These are phyloP conservation scores for Leptinotarsa peninsularis DNA, from an alignment of 2,888 invertebrate species.

Conservation along the genomic window DNA sequence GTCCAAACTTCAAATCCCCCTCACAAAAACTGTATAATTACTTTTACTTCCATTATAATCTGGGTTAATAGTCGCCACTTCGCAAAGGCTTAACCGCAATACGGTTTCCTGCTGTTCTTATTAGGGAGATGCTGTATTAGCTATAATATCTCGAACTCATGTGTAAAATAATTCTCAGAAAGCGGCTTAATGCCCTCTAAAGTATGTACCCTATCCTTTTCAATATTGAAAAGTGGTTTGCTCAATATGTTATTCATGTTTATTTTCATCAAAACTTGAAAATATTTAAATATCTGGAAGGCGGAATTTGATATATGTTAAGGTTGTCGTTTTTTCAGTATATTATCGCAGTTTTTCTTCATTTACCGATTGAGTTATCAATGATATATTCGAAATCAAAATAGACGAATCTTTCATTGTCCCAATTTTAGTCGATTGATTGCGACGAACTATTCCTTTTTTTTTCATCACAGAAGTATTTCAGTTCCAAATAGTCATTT, in stretches of 20 bases:
- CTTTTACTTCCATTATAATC: constrained; percentile 31
- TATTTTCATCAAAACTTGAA: background rate
- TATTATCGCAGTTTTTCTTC: too few species aligned
- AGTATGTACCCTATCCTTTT: background rate
- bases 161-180: constrained; percentile 33
- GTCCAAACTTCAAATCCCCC: background rate
- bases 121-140: constrained; percentile 30
- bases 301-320: too few species aligned
- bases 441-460: too few species aligned
- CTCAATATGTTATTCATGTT: background rate
- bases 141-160: constrained; percentile 24
- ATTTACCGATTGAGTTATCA: too few species aligned
- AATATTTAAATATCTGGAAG: too few species aligned
- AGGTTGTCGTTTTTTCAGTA: too few species aligned
- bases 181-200: constrained; percentile 29
- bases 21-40: constrained; percentile 23
- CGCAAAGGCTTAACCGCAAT: constrained; percentile 29
- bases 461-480: too few species aligned
- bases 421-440: too few species aligned
- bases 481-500: too few species aligned
- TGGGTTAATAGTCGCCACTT: constrained; percentile 34
- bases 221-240: background rate
- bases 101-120: constrained; percentile 32
- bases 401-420: too few species aligned
- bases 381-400: too few species aligned